Conservation (phyloP, 2,797 vertebrate genomes). For the Galaxias olidus region DNA sequence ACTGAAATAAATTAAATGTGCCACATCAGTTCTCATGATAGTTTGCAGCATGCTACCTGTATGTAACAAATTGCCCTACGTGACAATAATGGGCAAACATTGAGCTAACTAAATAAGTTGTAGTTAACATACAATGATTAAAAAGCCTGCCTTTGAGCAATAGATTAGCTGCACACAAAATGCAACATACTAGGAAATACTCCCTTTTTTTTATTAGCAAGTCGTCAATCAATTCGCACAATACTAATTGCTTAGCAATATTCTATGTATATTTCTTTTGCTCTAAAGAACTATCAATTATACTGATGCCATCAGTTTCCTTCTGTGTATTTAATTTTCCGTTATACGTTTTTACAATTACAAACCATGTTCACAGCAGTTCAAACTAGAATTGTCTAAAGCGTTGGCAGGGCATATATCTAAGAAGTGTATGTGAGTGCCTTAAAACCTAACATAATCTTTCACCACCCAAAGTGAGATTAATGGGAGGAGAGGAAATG, state of each 20-base stretch:
- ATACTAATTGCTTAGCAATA: no score
- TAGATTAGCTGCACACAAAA: conserved; percentile 42
- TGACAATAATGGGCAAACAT: not conserved
- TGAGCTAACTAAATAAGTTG: not conserved
- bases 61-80: no score
- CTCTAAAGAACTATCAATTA: no score
- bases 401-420: no score
- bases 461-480: conserved; percentile 28
- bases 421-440: not conserved
- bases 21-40: no score
- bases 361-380: not conserved
- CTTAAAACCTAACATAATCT: not conserved
- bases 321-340: no score
- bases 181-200: conserved; percentile 5
- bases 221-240: not conserved
- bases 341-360: not conserved
- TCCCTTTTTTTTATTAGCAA: no score
- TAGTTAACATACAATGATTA: not conserved
- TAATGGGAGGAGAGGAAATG: conserved; percentile 39
- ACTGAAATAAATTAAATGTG: no score
- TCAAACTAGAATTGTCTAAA: no score
- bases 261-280: no score
- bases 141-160: conserved; percentile 51
- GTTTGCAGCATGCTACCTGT: no score
- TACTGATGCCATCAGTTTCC: no score